These are phyloP conservation scores for Papilio polytes DNA, from an alignment of 1,140 invertebrate species.

Conservation along the genomic window DNA sequence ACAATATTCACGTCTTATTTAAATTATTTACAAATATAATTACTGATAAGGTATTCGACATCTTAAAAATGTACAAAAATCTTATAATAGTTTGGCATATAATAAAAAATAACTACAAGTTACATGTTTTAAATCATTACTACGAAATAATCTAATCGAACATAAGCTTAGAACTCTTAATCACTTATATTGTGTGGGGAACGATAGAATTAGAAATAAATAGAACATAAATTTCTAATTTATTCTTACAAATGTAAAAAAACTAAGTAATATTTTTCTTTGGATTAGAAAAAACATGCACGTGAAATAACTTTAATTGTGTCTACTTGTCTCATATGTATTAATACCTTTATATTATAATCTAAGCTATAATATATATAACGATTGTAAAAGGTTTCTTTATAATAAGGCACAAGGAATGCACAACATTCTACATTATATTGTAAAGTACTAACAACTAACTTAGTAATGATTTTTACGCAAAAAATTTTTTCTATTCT, in stretches of 20 bases:
- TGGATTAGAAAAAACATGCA: not conserved
- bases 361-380: slow-evolving; percentile 36
- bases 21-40: slow-evolving; percentile 35
- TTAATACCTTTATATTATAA: not conserved
- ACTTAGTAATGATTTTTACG: not conserved
- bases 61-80: slow-evolving; percentile 22
- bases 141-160: no score
- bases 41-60: slow-evolving; percentile 35
- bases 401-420: slow-evolving; percentile 76
- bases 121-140: not conserved
- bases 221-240: not conserved
- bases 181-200: not conserved
- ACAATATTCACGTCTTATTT: slow-evolving; percentile 32
- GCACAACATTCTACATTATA: slow-evolving; percentile 54
- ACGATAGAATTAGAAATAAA: not conserved
- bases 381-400: slow-evolving; percentile 34
- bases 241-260: not conserved
- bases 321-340: not conserved
- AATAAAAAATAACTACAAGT: not conserved
- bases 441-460: slow-evolving; percentile 31
- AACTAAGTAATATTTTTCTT: not conserved
- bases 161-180: not conserved
- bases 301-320: not conserved
- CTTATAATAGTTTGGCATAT: not conserved
- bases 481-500: not conserved